Evolutionary conservation across 2,113 vertebrate species (phyloP).

Genomic region (Chionodraco myersi): DNA sequence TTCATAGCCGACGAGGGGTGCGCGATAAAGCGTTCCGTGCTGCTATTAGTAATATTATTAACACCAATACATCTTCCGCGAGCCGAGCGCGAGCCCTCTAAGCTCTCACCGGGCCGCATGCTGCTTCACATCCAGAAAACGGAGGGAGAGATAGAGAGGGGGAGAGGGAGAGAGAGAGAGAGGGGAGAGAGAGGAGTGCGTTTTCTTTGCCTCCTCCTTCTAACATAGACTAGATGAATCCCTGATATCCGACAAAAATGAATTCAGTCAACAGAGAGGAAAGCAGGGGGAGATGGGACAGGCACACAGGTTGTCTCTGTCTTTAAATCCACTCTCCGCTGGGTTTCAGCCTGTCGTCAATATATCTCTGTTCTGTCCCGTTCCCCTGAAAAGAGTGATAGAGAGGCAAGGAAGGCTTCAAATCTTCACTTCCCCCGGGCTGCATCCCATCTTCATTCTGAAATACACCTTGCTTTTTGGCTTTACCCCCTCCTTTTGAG

Average conservation of each 20-base stretch:
- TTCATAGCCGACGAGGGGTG: slow-evolving; percentile 58
- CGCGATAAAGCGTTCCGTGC: slow-evolving; percentile 65
- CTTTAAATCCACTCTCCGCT: slow-evolving; percentile 60
- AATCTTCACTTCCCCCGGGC: slow-evolving; percentile 62
- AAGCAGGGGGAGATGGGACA: slow-evolving; percentile 27
- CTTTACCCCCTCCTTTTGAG: slow-evolving; percentile 1
- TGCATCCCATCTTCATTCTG: slow-evolving; percentile 55
- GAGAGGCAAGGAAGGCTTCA: slow-evolving; percentile 55
- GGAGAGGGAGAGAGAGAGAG: slow-evolving; percentile 10
- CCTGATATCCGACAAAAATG: slow-evolving; percentile 63
- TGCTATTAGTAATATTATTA: slow-evolving; percentile 46
- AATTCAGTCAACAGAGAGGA: slow-evolving; percentile 60
- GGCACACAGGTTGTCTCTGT: slow-evolving; percentile 71
- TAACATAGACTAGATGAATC: slow-evolving; percentile 75
- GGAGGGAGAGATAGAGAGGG: slow-evolving; percentile 41
- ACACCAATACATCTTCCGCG: slow-evolving; percentile 71
- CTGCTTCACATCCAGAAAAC: slow-evolving; percentile 82
- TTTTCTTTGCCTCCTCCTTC: slow-evolving; percentile 68
- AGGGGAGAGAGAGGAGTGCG: slow-evolving; percentile 23
- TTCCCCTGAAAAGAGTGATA: slow-evolving; percentile 57
- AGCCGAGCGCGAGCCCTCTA: slow-evolving; percentile 79
- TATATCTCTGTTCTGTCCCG: slow-evolving; percentile 62
- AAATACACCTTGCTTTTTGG: slow-evolving; percentile 24
- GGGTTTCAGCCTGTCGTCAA: slow-evolving; percentile 41
- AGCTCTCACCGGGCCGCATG: slow-evolving; percentile 83